A percentile compares a stretch with the other conserved stretches of the same genome.
Conservation (phyloP, 2,113 vertebrate genomes). For the Odontophorus gujanensis region DNA sequence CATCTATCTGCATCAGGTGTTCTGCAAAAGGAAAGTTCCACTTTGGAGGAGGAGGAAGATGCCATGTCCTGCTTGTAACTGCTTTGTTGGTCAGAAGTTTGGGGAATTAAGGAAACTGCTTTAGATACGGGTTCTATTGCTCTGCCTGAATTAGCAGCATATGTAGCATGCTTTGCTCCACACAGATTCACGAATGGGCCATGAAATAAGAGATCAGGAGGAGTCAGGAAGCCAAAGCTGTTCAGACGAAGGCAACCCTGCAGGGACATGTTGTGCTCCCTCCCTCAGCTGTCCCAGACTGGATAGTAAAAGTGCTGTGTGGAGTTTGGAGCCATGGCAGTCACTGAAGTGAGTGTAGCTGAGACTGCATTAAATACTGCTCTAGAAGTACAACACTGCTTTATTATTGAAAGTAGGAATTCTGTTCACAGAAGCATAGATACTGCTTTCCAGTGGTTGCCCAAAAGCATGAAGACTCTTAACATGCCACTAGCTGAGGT, state of each 20-base stretch:
- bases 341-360: not conserved
- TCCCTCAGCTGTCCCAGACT: not conserved
- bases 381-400: not conserved
- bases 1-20: not conserved
- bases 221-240: not conserved
- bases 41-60: not conserved
- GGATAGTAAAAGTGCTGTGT: not conserved
- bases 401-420: not conserved
- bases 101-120: not conserved
- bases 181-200: not conserved
- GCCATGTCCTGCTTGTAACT: not conserved
- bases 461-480: not conserved
- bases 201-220: constrained; percentile 41
- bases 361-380: not conserved
- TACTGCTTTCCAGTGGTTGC: not conserved
- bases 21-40: not conserved
- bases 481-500: not conserved
- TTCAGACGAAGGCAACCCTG: constrained; percentile 33
- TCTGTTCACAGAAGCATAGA: not conserved
- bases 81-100: not conserved
- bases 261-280: not conserved
- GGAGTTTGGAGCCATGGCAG: constrained; percentile 26
- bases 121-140: not conserved
- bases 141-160: not conserved
- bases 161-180: not conserved